These are phyloP conservation scores for Phoxinus dragarum DNA, from an alignment of 2,797 vertebrate species.

Conservation along the genomic window DNA sequence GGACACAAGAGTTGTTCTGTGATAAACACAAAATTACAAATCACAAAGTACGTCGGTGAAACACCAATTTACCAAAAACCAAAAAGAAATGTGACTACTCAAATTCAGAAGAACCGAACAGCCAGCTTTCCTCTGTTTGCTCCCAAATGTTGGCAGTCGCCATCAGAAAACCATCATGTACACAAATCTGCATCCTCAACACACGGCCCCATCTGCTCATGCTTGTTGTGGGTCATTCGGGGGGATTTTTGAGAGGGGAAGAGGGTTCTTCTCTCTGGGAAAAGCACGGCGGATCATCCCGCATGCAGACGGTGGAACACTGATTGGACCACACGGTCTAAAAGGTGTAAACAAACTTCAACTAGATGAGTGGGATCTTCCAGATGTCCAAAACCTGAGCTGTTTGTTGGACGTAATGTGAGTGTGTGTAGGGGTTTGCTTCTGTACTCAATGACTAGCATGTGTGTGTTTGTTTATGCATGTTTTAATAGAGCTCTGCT, in stretches of 20 bases:
- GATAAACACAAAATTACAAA: not conserved
- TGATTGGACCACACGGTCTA: not conserved
- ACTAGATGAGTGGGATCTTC: not conserved
- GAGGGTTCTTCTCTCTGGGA: conserved; percentile 11
- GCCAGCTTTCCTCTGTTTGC: not conserved
- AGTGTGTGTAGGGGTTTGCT: not conserved
- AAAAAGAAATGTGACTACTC: not conserved
- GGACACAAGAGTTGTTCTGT: not conserved
- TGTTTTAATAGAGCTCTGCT: conserved; percentile 17
- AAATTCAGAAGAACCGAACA: not conserved
- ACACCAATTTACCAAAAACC: not conserved
- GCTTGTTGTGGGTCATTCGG: conserved; percentile 3
- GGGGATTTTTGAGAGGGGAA: conserved; percentile 16
- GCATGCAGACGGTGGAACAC: not conserved
- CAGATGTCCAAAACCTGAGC: conserved; percentile 27
- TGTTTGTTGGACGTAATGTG: conserved; percentile 5
- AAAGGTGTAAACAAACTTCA: conserved; percentile 24
- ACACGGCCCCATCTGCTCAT: conserved; percentile 4
- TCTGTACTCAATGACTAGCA: not conserved
- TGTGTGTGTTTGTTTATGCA: conserved; percentile 13
- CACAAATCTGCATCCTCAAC: conserved; percentile 7
- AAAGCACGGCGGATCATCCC: not conserved
- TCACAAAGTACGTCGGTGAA: not conserved
- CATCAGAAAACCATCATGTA: conserved; percentile 4
- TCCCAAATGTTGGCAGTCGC: not conserved